Conservation (phyloP, 2,797 vertebrate species). For the Lateolabrax maculatus region DNA sequence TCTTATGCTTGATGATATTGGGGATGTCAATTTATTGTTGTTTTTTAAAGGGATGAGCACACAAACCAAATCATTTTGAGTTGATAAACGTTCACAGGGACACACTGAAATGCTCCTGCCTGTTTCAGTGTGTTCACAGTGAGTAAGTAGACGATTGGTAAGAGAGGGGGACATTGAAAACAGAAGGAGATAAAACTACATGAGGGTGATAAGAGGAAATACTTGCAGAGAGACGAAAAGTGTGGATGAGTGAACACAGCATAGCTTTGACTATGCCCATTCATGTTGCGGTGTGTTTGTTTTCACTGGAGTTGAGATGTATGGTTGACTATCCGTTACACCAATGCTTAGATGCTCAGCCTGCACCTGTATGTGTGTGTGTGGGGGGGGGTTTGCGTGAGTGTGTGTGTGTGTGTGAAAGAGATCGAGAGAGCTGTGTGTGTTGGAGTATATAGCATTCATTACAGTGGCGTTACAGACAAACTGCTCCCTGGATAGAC, state of each 20-base stretch:
- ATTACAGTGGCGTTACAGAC: conserved; percentile 79
- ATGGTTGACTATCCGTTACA: conserved; percentile 48
- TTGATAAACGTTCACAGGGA: background rate
- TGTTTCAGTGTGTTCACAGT: conserved; percentile 6
- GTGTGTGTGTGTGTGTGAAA: conserved; percentile 24
- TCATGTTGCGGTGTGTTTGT: conserved; percentile 32
- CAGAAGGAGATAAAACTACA: background rate
- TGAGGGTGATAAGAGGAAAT: background rate
- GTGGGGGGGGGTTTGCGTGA: conserved; percentile 20
- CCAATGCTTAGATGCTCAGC: conserved; percentile 11
- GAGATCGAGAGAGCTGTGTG: conserved; percentile 42
- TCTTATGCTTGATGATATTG: conserved; percentile 15
- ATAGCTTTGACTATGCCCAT: conserved; percentile 11
- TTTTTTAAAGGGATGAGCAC: background rate
- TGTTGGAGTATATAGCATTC: conserved; percentile 72
- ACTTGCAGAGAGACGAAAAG: conserved; percentile 10
- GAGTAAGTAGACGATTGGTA: background rate
- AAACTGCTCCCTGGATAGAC: conserved; percentile 83
- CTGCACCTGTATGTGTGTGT: conserved; percentile 25
- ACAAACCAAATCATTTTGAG: background rate
- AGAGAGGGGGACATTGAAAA: background rate
- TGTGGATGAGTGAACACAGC: conserved; percentile 16
- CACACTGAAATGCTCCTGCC: background rate
- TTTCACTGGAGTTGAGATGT: conserved; percentile 48
- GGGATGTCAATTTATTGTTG: background rate